Conservation (phyloP, 2,113 vertebrate genomes). For the Nycticorax nycticorax region DNA sequence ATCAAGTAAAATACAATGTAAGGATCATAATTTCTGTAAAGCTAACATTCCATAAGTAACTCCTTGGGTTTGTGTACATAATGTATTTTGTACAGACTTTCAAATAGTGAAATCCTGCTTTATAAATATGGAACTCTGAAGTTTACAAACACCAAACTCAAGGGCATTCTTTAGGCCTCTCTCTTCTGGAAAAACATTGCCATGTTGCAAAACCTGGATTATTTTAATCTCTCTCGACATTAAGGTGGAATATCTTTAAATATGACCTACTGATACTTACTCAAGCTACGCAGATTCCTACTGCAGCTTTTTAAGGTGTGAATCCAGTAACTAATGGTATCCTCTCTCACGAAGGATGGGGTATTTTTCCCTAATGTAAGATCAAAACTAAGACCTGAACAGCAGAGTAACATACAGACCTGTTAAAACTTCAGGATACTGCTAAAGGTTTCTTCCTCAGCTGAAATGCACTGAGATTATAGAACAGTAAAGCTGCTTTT, state of each 20-base stretch:
- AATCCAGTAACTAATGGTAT: not conserved
- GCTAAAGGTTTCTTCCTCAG: not conserved
- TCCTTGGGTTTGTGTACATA: not conserved
- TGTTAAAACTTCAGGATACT: not conserved
- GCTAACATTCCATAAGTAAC: not conserved
- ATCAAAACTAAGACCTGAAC: not conserved
- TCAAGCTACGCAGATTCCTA: accelerated
- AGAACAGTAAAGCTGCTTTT: not conserved
- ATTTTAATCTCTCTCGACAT: not conserved
- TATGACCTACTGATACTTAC: not conserved
- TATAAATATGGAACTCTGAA: not conserved
- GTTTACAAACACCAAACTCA: not conserved
- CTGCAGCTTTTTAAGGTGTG: not conserved
- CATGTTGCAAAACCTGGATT: not conserved
- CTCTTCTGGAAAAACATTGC: not conserved
- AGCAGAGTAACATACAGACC: not conserved
- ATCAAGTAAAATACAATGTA: not conserved
- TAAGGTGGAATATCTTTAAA: not conserved
- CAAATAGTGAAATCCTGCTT: not conserved
- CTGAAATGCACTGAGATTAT: not conserved
- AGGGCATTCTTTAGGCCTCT: not conserved
- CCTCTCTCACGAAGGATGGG: not conserved
- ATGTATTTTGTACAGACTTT: not conserved
- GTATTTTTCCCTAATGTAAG: not conserved
- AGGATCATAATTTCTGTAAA: not conserved